Base-by-base conservation (phyloP, 2,888 invertebrate species). In the Caenorhabditis auriculariae region DNA sequence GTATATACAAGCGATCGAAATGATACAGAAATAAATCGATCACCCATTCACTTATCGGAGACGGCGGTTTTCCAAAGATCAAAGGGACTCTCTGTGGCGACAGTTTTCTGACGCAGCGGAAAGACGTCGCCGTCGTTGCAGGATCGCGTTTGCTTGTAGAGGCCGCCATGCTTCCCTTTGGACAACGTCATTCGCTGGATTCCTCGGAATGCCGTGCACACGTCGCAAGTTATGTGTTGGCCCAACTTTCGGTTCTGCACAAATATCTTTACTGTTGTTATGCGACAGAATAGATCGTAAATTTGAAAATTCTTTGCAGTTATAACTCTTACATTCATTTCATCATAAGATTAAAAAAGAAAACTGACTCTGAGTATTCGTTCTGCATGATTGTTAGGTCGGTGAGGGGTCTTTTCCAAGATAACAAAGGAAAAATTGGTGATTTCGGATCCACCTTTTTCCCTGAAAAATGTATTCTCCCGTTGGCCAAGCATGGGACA, bases 361-460 rank as follows among this genome's bases (percentile, higher is more conserved):
- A 6, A 28, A 9, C 27, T 46, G 7, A 60, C 60, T 38, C 66
- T 64, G 35, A 69, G 32, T 38, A 69, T 56, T 43, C 69, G 19
- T n/a, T 50, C 57, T 0, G 58, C 43, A 17, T 61, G 37, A 12
- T 53, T 29, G 27, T 61, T 54, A 38, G 61, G 24, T 26, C 50
- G 54, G 15, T 75, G 67, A 41, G 28, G 54, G 46, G 66, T 91
- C 89, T 87, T 90, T 91, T 82, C 89, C 26, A 94, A 82, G 45
- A 94, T 88, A 0, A 91, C 86, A 82, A 91, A 94, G 0, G 89
- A 88, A 82, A 88, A 93, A 24, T 86, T 80, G 72, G 90, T 89
- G 0, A 82, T 85, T 48, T 79, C 82, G 0, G 85, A 65, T 56
- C 84, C 83, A 50, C 76, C 75, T n/a, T 49, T 57, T n/a, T 64